Evolutionary conservation across 2,888 invertebrate species (phyloP).

Genomic region (Dynastes hyllus): DNA sequence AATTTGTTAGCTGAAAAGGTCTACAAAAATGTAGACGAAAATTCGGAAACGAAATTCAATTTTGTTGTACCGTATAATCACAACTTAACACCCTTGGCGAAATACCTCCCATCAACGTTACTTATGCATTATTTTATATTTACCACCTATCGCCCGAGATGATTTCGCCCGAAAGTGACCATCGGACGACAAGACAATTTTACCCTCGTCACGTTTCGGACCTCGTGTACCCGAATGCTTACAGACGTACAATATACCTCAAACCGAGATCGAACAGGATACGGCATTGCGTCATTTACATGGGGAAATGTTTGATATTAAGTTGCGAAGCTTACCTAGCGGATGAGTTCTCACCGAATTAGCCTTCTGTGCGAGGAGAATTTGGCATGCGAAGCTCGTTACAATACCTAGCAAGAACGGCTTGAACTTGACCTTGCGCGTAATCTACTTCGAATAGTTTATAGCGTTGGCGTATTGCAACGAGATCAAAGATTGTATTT

Average conservation of each 20-base stretch:
- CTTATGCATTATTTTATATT: neutral
- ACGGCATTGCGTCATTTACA: neutral
- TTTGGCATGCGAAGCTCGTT: too few species aligned
- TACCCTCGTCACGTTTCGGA: constrained; percentile 27
- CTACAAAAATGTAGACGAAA: too few species aligned
- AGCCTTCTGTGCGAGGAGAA: too few species aligned
- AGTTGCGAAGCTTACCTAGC: too few species aligned
- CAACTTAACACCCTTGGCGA: neutral
- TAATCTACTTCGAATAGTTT: too few species aligned
- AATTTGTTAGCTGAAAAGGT: too few species aligned
- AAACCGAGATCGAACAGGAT: neutral
- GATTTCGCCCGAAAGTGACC: constrained; percentile 32
- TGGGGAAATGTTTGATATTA: neutral
- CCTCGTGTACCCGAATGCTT: neutral
- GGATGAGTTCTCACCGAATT: too few species aligned
- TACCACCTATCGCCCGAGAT: constrained; percentile 17
- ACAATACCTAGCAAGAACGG: too few species aligned
- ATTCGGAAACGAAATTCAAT: too few species aligned
- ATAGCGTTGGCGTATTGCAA: neutral
- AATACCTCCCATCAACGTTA: neutral
- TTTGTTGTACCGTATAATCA: neutral
- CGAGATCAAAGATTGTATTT: neutral
- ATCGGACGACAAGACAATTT: constrained; percentile 35
- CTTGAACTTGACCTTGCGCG: constrained; percentile 1
- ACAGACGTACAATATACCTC: neutral